Evolutionary conservation across 2,888 invertebrate genomes (phyloP).

Genomic region (Chrysolina oricalcia): DNA sequence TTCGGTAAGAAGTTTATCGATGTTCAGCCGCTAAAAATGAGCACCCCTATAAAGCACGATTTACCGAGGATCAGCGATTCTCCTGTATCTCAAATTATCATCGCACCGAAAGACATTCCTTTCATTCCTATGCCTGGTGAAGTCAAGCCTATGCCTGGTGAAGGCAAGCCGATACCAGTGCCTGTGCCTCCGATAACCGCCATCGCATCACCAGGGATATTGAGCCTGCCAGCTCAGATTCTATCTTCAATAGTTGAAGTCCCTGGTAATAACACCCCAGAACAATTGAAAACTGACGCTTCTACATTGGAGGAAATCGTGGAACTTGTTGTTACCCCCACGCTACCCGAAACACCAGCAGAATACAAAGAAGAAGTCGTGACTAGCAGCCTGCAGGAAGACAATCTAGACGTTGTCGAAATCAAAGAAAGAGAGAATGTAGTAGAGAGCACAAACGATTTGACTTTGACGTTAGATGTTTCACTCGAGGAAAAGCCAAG

Average conservation of each 20-base stretch:
- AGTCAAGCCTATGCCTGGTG: constrained; percentile 42
- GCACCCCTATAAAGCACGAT: not conserved
- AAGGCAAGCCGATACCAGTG: constrained; percentile 40
- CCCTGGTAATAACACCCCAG: not conserved
- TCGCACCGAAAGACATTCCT: constrained; percentile 51
- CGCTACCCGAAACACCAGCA: not conserved
- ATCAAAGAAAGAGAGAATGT: not conserved
- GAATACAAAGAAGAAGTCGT: not conserved
- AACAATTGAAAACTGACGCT: not conserved
- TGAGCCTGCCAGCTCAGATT: constrained; percentile 45
- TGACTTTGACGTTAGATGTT: not conserved
- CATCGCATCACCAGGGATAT: constrained; percentile 48
- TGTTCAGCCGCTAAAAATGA: not conserved
- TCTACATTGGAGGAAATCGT: not conserved
- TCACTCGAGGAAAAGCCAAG: not conserved
- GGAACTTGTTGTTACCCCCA: not conserved
- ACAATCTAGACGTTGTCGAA: not conserved
- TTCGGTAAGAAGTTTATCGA: not conserved
- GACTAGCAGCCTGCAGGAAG: not conserved
- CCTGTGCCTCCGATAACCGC: constrained; percentile 56
- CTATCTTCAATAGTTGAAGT: not conserved
- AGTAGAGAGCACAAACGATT: not conserved
- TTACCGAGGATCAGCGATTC: not conserved
- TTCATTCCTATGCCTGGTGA: constrained; percentile 53
- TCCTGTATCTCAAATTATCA: constrained; percentile 1